Evolutionary conservation across 2,113 vertebrate genomes (phyloP), one percentile per base, ranked within the genome.

Genomic region (Mandrillus leucophaeus): DNA sequence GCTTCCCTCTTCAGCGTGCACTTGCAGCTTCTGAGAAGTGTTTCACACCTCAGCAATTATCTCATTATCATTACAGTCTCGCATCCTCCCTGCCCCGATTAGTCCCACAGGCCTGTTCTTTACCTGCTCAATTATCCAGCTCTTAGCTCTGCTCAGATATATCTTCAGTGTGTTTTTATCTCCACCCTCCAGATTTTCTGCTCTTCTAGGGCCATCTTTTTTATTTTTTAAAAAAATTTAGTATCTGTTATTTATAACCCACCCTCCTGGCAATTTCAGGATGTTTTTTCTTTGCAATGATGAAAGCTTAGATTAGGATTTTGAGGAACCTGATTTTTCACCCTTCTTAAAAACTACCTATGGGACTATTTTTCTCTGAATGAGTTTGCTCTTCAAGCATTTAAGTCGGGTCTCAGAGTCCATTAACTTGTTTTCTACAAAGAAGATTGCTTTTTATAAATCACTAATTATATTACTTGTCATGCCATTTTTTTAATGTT

Each of bases 61-160:
- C 90, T 95, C 59, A 68, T 91, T 87, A 87, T 35, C 16, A 5
- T 82, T 84, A 91, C 10, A 50, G 64, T 25, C 27, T 79, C 1
- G 0, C 20, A 43, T 40, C 61, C 66, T 68, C 17, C 66, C 32
- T 93, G 16, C 38, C 45, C 38, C 20, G 25, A 20, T 66, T 72
- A 84, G 87, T 52, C 57, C 95, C 78, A 93, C 68, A 91, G 48
- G 87, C 38, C 57, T 93, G 76, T 55, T 87, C 38, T 79, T 35
- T 40, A 57, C 32, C 30, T 88, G 61, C 76, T 73, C 86, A 85
- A 87, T 93, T 95, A 89, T 66, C 40, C 70, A 88, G 78, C 87
- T 73, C 61, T 91, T 59, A 80, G 93, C 9, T 87, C 52, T 88
- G 68, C 50, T 95, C 76, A 90, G 64, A 80, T 52, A 55, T 23